These are phyloP conservation scores for Aramus guarauna DNA, from an alignment of 2,113 vertebrate species.

Conservation along the genomic window DNA sequence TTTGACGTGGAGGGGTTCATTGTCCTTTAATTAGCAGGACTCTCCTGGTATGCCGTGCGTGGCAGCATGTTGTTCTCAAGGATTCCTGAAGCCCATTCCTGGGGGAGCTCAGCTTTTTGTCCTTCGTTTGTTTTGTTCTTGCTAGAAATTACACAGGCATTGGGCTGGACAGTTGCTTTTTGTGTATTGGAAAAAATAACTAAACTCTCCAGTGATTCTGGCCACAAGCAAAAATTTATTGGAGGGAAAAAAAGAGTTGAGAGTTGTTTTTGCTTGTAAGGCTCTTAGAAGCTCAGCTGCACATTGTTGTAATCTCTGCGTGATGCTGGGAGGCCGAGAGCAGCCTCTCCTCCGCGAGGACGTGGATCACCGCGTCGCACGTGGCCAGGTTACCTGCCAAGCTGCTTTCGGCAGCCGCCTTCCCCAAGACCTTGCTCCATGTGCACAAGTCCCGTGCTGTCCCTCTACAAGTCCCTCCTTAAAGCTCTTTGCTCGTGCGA, in stretches of 20 bases:
- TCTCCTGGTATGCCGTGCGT: accelerated
- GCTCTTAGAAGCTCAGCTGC: background rate
- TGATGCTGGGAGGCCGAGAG: background rate
- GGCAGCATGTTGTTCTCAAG: background rate
- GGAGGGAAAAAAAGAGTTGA: background rate
- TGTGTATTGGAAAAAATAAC: conserved; percentile 2
- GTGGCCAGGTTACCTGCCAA: background rate
- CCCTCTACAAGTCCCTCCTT: background rate
- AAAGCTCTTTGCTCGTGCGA: background rate
- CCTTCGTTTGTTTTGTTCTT: background rate
- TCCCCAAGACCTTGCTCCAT: background rate
- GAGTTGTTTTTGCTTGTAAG: background rate
- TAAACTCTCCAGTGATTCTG: background rate
- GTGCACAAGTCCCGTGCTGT: background rate
- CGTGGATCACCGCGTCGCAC: background rate
- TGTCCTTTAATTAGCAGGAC: background rate
- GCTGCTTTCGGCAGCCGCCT: background rate
- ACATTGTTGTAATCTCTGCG: background rate
- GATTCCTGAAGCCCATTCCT: background rate
- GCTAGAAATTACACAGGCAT: background rate
- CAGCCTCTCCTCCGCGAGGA: background rate
- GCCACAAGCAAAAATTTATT: background rate
- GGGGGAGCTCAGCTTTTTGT: background rate
- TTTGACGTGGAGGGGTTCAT: background rate
- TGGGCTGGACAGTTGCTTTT: background rate